Evolutionary conservation across 2,888 invertebrate species (phyloP).

Genomic region (Agrochola macilenta): DNA sequence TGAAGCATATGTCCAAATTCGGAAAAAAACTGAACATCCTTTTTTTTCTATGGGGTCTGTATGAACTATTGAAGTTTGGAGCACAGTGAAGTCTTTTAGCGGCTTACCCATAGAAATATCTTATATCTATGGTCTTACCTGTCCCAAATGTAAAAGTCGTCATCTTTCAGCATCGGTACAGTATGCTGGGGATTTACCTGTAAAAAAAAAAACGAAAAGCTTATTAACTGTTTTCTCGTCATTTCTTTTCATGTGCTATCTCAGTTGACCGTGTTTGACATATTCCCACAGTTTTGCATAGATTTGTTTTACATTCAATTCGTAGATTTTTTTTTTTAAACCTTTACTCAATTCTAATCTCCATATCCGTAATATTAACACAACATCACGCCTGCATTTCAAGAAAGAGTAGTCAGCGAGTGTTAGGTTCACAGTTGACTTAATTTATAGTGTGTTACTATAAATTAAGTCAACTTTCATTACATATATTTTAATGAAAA

Average conservation of each 20-base stretch:
- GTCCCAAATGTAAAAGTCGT: constrained; percentile 90
- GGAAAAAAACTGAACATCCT: too few species aligned
- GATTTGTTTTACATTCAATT: neutral
- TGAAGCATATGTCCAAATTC: too few species aligned
- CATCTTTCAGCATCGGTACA: constrained; percentile 89
- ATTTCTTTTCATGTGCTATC: neutral
- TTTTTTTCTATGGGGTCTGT: too few species aligned
- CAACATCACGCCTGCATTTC: neutral
- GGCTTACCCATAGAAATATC: constrained; percentile 57
- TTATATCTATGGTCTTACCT: constrained; percentile 55
- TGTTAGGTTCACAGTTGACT: too few species aligned
- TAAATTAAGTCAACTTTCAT: too few species aligned
- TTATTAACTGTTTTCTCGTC: too few species aligned
- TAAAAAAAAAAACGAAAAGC: constrained; percentile 51
- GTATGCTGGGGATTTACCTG: constrained; percentile 90
- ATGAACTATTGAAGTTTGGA: neutral
- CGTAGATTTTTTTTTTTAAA: too few species aligned
- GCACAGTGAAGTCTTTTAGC: neutral
- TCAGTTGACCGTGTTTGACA: neutral
- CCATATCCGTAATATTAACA: neutral
- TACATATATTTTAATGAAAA: neutral
- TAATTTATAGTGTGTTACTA: too few species aligned
- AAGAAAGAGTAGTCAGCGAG: too few species aligned
- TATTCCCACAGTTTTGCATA: neutral
- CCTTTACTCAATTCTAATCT: neutral